Base-by-base conservation (phyloP, 35 echinoderm and acorn worm species). In the Anneissia japonica region DNA sequence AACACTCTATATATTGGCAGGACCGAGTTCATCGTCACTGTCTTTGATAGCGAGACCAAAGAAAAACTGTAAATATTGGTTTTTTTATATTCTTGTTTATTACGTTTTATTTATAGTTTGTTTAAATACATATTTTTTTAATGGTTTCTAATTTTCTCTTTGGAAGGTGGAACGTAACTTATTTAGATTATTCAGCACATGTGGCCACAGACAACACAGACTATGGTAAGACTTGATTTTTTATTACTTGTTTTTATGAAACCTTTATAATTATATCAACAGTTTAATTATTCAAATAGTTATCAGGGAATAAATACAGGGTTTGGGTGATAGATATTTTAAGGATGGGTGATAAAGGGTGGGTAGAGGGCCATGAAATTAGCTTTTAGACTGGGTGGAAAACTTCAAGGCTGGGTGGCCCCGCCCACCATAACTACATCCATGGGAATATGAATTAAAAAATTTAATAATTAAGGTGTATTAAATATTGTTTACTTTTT, bases 101-200 rank as follows among this genome's bases (percentile, higher is more conserved):
- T 33, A 36, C 35, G 79, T 36, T 9, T 81, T 34, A 7, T 81
- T 26, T 29, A 82, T 82, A 12, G 39, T 82, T 12, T 26, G 79
- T 13, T 82, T 31, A 30, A 13, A 38, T 39, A 33, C 76, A 78
- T 33, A 12, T 19, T 32, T 33, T 21, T 14, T 16, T 10, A 23
- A 35, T 85, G 43, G 46, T 32, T 72, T 77, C 29, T 38, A 13
- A n/a, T n/a, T 77, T 64, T 79, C 56, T 75, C 84, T 26, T 90
- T 72, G 34, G 17, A 73, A 97, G 94, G 51, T 97, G 95, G 95
- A 97, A 97, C 64, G 95, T 97, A 64, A 97, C 91, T 4, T 97
- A 85, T 37, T 85, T 89, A 4, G 95, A 97, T 37, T 97, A 97
- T 77, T 93, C 91, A 33, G 91, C 92, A 5, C 95, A 97, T 84